Base-by-base conservation (phyloP, 53 echinoderm and acorn worm genomes). In the Henricia sp. region DNA sequence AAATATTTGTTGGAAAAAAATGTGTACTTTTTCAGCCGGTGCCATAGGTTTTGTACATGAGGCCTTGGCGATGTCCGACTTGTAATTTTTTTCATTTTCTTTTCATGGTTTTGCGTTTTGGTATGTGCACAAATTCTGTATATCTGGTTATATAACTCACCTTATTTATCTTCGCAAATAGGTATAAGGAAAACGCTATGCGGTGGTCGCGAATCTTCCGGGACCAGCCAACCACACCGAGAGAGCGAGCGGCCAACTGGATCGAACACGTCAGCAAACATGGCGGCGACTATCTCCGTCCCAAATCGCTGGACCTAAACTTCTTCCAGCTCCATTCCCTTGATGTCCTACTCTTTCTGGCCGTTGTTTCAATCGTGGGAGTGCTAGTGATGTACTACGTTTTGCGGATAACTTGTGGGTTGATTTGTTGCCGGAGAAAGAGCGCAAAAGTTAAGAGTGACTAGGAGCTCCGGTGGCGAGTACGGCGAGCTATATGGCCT, bases 181-280 rank as follows among this genome's bases (percentile, higher is more conserved):
- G 95, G 14, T 95, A 88, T 64, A 87, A 92, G 58, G 73, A 48
- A 23, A 93, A 68, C 39, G 88, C 86, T 10, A 60, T 80, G 5
- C 80, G 63, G 25, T 86, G 68, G 42, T 88, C 93, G 2, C 77
- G 74, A 26, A 88, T 95, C 50, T 85, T 88, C 83, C 71, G 63
- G 40, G 90, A 91, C 83, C 60, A 85, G 28, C 52, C 71, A 4
- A 34, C 60, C 40, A 73, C 86, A 24, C 93, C 95, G 17, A 60
- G 86, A 17, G 93, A 91, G 19, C 68, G 83, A 67, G 95, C 95
- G 8, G 84, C 93, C 26, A 88, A 76, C 68, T 93, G 95, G 95
- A 83, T 95, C 37, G 93, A 95, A 50, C 91, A 89, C 46, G 91
- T 91, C 44, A 52, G 91, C 52, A 88, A 83, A 21, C 83, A 84